Percentiles rank a stretch among this genome's conserved stretches.
phyloP scores from a whole-genome alignment of 2,888 invertebrate species.

The Caenorhabditis zanzibari region DNA sequence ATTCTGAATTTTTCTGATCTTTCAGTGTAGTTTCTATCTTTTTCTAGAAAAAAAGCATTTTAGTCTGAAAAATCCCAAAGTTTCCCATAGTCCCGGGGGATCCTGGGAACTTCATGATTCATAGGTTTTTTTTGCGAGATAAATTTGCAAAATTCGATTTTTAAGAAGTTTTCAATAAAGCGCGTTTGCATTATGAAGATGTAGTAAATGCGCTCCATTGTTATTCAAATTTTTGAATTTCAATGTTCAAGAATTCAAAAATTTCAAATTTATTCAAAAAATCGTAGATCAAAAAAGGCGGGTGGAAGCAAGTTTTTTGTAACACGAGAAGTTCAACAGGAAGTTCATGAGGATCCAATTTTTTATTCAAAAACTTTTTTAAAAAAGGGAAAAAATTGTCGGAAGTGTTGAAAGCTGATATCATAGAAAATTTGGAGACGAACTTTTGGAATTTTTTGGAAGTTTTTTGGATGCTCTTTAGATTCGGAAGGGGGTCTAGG shows the following conservation, averaged over 20 bases:
- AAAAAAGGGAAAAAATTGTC: too few species aligned
- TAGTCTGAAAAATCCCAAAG: background rate
- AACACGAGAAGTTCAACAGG: conserved; percentile 1
- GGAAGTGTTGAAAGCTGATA: conserved; percentile 22
- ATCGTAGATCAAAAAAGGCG: conserved; percentile 5
- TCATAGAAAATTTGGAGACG: background rate
- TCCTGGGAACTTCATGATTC: background rate
- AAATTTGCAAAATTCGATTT: too few species aligned
- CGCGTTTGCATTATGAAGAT: background rate
- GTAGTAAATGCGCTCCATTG: background rate
- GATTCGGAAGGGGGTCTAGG: background rate
- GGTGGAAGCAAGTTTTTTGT: background rate
- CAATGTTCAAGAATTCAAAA: too few species aligned
- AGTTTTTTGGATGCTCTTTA: background rate
- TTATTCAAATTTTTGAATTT: too few species aligned
- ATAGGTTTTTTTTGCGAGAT: too few species aligned
- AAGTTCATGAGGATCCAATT: conserved; percentile 1
- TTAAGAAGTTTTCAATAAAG: too few species aligned
- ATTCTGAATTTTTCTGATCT: background rate
- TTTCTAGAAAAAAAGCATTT: background rate
- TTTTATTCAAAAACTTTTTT: too few species aligned
- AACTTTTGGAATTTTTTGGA: background rate
- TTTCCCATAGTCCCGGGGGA: background rate
- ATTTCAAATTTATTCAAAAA: too few species aligned
- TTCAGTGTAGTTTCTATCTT: background rate